These are phyloP conservation scores for Leuciscus waleckii DNA, from an alignment of 2,797 vertebrate species.

Conservation along the genomic window DNA sequence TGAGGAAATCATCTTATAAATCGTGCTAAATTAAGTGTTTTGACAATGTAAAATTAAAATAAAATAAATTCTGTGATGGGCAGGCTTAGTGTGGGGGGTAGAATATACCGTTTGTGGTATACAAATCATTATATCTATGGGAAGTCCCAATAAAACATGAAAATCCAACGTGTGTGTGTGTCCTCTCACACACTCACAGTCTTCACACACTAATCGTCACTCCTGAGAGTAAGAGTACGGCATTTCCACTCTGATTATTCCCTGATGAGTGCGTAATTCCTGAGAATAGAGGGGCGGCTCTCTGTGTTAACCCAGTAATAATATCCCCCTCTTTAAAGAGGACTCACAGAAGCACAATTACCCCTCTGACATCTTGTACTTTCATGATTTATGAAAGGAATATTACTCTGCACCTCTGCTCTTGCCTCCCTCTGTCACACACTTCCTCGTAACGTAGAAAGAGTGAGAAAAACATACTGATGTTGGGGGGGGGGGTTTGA, in stretches of 20 bases:
- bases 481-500: slow-evolving; percentile 62
- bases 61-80: no score
- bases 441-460: slow-evolving; percentile 69
- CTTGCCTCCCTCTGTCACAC: slow-evolving; percentile 43
- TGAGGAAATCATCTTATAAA: no score
- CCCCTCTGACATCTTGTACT: slow-evolving; percentile 80
- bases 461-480: slow-evolving; percentile 74
- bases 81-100: no score
- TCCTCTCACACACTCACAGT: slow-evolving; percentile 42
- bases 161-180: no score
- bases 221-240: slow-evolving; percentile 56
- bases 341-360: slow-evolving; percentile 83
- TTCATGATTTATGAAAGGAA: slow-evolving; percentile 85
- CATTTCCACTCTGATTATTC: slow-evolving; percentile 73
- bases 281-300: slow-evolving; percentile 72
- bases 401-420: slow-evolving; percentile 73
- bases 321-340: slow-evolving; percentile 78
- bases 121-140: no score
- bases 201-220: slow-evolving; percentile 7
- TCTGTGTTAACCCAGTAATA: slow-evolving; percentile 78
- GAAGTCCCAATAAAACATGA: no score
- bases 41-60: no score
- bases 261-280: slow-evolving; percentile 74
- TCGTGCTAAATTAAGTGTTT: no score
- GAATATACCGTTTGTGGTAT: no score